Base-by-base conservation (phyloP, 2,113 vertebrate genomes). In the Carettochelys insculpta region DNA sequence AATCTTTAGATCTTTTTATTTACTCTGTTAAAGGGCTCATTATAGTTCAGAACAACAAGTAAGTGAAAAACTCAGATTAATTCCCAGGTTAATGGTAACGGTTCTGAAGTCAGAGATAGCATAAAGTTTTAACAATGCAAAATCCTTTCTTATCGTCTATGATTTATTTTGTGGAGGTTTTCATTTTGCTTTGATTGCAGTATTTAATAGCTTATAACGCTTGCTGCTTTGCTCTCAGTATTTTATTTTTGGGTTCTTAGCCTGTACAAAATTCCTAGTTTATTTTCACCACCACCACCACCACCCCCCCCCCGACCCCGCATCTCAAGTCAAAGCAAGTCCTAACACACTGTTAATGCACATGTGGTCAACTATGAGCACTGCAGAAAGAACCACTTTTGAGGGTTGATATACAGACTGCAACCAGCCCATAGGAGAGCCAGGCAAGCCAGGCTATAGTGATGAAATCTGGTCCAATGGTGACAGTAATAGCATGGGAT, bases 1-100 rank as follows among this genome's bases (percentile, higher is more conserved):
- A 96, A 97, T 96, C 96, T 96, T 97, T 96, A 98, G 96, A 97
- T 97, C 96, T 98, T 98, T 97, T 97, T 98, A 98, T 98, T 97
- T 98, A 97, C 93, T 82, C 93, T 89, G 89, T 96, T 98, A 97
- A 97, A 97, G 94, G 96, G 87, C 93, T 98, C 96, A 89, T 98
- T 98, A 97, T 45, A 65, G 92, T 95, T 97, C 93, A 41, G 78
- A 97, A 98, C 78, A 94, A 97, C 43, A 77, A 94, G 91, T 90
- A 96, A 97, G 96, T 96, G 90, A 96, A 97, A 97, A 97, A 85
- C 56, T 92, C 92, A 94, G 96, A 97, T 97, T 97, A 97, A 97
- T 97, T 97, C 96, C 88, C 85, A 94, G 91, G 97, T 96, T 97
- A 96, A 97, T 92, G 82, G 82, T 73, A 97, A 95, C 65, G 43